Evolutionary conservation across 2,113 vertebrate genomes (phyloP), one percentile per base, ranked within the genome.

Genomic region (Rhegmatorhina hoffmannsi): DNA sequence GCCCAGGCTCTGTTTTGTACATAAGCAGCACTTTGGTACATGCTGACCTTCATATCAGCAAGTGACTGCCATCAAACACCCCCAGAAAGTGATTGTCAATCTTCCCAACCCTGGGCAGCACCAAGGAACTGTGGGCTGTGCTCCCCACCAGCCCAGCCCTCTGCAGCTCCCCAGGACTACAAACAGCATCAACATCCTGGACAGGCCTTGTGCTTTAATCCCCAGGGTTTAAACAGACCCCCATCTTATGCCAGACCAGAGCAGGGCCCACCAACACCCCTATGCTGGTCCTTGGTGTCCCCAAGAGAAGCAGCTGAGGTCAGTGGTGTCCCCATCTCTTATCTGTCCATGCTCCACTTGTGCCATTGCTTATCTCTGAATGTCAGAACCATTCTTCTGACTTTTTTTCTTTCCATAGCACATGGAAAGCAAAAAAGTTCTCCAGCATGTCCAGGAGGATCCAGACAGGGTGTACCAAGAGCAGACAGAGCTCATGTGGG

Each of bases 401-500:
- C 13, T 29, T 38, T 19, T 43, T 36, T 31, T 9, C 26, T 47
- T 83, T 34, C 49, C 26, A 11, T 1, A 75, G 18, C 2, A 1
- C 4, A 7, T 5, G 18, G 55, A 50, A 70, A 55, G 10, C 26
- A n/a, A 63, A 8, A 62, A n/a, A 50, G 26, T 2, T 72, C 66
- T 84, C 29, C 62, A 43, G 49, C 60, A 55, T 1, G 4, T 1
- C 59, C 84, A 81, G 33, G 18, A 84, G 44, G 26, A 33, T 84
- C 81, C 68, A 84, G n/a, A n/a, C 66, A 67, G 43, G 63, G 15
- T 1, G 0, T 6, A 17, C 17, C 31, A 68, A 64, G 29, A 8
- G 46, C 79, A 86, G 68, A 10, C 34, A 34, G 46, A 70, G 14
- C n/a, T 83, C 36, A 24, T 7, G 3, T 0, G 0, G 7, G 31